Evolutionary conservation across 2,888 invertebrate genomes (phyloP).

Genomic region (Ennomos quercinarius): DNA sequence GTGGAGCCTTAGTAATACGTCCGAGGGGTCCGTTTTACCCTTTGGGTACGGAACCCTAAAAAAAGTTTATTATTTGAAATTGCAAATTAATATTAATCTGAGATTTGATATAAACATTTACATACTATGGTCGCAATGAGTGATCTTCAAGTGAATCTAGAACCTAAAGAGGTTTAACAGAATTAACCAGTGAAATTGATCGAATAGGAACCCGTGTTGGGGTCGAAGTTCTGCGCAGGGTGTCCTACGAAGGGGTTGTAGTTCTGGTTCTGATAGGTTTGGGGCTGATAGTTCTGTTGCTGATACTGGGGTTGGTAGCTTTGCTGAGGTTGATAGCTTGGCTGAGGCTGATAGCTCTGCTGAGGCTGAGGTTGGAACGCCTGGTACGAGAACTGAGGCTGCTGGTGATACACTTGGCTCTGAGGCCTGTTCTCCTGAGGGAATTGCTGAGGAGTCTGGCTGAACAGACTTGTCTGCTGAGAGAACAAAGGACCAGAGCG

Average conservation of each 20-base stretch:
- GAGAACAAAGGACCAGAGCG: slow-evolving; percentile 50
- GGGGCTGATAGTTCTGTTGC: slow-evolving; percentile 58
- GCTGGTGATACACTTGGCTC: slow-evolving; percentile 75
- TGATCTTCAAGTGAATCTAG: slow-evolving; percentile 24
- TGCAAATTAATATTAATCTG: no score
- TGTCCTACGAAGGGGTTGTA: slow-evolving; percentile 86
- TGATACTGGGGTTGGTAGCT: slow-evolving; percentile 52
- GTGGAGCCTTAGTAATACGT: no score
- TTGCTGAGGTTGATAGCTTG: slow-evolving; percentile 47
- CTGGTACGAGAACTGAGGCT: slow-evolving; percentile 75
- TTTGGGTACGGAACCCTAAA: no score
- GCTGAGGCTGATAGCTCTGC: slow-evolving; percentile 31
- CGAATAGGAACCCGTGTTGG: slow-evolving; percentile 91
- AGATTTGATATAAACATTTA: no score
- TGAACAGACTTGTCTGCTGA: slow-evolving; percentile 61
- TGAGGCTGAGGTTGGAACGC: slow-evolving; percentile 65
- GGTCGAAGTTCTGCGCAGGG: slow-evolving; percentile 90
- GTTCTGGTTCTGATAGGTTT: slow-evolving; percentile 66
- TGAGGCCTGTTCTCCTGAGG: slow-evolving; percentile 66
- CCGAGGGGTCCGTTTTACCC: no score
- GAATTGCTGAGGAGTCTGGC: slow-evolving; percentile 67
- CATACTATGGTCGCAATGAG: slow-evolving; percentile 4
- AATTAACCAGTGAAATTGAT: slow-evolving; percentile 89
- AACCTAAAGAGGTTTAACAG: slow-evolving; percentile 24
- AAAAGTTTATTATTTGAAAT: no score